phyloP scores from a whole-genome alignment of 2,888 invertebrate genomes.

The Cephonodes hylas region DNA sequence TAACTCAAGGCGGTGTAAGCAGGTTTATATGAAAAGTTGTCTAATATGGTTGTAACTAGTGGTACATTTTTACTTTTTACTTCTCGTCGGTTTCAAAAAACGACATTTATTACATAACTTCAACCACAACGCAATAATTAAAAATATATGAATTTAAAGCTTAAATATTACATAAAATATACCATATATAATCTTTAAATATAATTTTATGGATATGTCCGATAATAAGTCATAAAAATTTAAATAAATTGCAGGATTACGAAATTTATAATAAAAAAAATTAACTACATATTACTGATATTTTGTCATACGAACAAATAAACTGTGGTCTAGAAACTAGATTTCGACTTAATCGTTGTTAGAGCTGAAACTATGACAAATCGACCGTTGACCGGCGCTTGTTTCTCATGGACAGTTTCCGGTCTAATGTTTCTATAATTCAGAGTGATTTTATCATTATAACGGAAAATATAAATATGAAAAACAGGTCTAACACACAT shows the following conservation, averaged over 20 bases:
- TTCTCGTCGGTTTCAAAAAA: too few species aligned
- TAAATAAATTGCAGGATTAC: too few species aligned
- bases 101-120: neutral
- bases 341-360: neutral
- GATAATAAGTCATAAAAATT: neutral
- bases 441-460: neutral
- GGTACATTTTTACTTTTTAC: too few species aligned
- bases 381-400: conserved; percentile 23
- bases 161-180: too few species aligned
- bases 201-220: neutral
- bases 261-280: neutral
- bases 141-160: neutral
- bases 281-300: too few species aligned
- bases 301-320: neutral
- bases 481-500: too few species aligned
- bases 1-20: too few species aligned
- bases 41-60: too few species aligned
- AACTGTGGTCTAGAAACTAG: neutral
- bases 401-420: neutral
- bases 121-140: neutral
- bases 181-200: neutral
- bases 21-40: too few species aligned
- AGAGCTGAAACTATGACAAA: conserved; percentile 25
- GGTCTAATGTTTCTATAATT: neutral
- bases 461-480: neutral